Percentiles rank a stretch among this genome's conserved stretches.
phyloP scores from a whole-genome alignment of 2,113 vertebrate species.

The Sceloporus tristichus region DNA sequence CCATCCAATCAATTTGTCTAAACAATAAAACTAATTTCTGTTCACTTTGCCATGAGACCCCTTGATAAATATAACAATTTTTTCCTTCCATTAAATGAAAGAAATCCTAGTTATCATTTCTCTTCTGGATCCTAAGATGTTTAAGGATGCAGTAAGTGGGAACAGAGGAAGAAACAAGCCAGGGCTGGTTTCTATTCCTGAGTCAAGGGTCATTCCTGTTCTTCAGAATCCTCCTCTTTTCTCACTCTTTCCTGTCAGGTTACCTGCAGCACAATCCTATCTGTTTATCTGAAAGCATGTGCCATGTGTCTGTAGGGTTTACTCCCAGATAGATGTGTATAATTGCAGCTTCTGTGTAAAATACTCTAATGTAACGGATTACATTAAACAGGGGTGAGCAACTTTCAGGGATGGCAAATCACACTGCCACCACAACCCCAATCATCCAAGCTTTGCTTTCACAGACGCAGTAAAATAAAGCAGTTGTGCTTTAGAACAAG shows the following conservation, averaged over 20 bases:
- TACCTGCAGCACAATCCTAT: background rate
- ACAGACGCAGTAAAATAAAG: background rate
- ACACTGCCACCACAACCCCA: too few species aligned
- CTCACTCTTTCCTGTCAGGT: background rate
- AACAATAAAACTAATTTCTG: background rate
- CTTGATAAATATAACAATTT: slow-evolving; percentile 1
- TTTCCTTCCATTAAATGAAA: background rate
- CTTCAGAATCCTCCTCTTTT: background rate
- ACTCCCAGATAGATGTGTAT: background rate
- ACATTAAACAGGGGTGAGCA: too few species aligned
- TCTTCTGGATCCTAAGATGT: background rate
- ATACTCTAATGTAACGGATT: background rate
- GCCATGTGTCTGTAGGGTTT: background rate
- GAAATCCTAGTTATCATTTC: slow-evolving; percentile 10
- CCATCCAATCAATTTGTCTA: background rate
- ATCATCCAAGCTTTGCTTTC: background rate
- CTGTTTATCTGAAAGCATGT: background rate
- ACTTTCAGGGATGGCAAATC: too few species aligned
- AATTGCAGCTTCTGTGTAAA: background rate
- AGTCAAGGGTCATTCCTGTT: background rate
- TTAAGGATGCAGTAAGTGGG: background rate
- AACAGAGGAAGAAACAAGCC: background rate
- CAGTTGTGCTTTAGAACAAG: background rate
- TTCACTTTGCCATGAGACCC: background rate
- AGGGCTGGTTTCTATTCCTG: background rate